These are phyloP conservation scores for Acrobasis consociella DNA, from an alignment of 2,888 invertebrate species.

Conservation along the genomic window DNA sequence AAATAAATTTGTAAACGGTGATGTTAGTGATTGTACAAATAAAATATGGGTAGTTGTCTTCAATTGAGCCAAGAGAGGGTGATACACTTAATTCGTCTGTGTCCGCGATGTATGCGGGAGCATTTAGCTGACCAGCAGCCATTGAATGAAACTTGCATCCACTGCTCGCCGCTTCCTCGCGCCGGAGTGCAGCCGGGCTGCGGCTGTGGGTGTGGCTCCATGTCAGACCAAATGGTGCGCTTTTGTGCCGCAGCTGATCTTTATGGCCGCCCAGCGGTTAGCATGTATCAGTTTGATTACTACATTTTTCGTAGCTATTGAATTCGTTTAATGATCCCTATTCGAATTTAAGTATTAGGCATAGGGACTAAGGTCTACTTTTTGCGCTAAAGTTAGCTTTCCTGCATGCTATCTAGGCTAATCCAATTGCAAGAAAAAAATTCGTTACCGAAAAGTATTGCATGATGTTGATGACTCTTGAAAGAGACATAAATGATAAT, in stretches of 20 bases:
- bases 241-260: conserved; percentile 18
- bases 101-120: conserved; percentile 68
- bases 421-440: no score
- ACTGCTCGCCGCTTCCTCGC: conserved; percentile 31
- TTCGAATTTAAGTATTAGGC: neutral
- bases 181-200: conserved; percentile 14
- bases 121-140: conserved; percentile 57
- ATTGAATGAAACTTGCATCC: conserved; percentile 29
- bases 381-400: no score
- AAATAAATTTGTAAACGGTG: conserved; percentile 19
- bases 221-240: conserved; percentile 30
- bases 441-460: no score
- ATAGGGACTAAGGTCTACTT: no score
- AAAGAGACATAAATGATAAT: no score
- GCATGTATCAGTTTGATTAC: neutral
- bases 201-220: conserved; percentile 36
- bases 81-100: conserved; percentile 72
- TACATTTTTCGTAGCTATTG: neutral
- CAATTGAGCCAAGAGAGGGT: conserved; percentile 73
- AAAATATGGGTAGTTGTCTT: conserved; percentile 65
- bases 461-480: no score
- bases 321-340: neutral
- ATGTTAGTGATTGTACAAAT: conserved; percentile 51
- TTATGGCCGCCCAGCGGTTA: neutral
- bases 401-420: no score